These are phyloP conservation scores for Phthorimaea operculella DNA, from an alignment of 1,140 invertebrate genomes.

Conservation along the genomic window DNA sequence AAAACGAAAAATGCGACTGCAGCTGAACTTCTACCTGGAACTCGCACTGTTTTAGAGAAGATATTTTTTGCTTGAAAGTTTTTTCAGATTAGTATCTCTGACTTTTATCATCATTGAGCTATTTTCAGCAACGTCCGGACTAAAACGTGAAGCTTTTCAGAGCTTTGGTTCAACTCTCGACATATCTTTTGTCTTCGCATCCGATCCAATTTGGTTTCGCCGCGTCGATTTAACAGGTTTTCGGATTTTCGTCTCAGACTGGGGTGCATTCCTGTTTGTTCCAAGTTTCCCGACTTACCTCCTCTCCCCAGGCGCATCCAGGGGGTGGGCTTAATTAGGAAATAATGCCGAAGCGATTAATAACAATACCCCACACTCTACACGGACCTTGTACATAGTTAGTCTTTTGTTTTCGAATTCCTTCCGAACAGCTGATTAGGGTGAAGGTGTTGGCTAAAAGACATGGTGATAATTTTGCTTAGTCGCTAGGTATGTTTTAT, in stretches of 20 bases:
- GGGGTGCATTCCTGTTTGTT: conserved; percentile 32
- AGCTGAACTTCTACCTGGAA: too few species aligned
- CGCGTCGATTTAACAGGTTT: conserved; percentile 37
- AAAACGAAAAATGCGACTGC: too few species aligned
- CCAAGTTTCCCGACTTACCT: conserved; percentile 32
- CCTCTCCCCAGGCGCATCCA: conserved; percentile 26
- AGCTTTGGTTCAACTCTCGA: too few species aligned
- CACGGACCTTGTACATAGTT: conserved; percentile 11
- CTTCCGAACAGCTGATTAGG: conserved; percentile 8
- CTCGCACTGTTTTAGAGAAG: too few species aligned
- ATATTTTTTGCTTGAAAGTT: too few species aligned
- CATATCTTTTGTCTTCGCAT: neutral
- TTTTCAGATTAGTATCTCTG: too few species aligned
- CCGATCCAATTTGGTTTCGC: conserved; percentile 21
- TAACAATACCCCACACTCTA: conserved; percentile 41
- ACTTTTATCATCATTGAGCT: too few species aligned
- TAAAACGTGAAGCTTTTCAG: too few species aligned
- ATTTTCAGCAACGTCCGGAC: too few species aligned
- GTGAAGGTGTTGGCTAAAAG: neutral
- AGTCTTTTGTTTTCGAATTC: conserved; percentile 28
- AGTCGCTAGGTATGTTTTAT: too few species aligned
- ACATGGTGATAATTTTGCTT: too few species aligned
- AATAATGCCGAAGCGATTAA: conserved; percentile 63
- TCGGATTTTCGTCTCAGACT: conserved; percentile 27
- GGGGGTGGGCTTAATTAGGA: conserved; percentile 61